Conservation (phyloP, 2,797 vertebrate species). For the Cyclura pinguis region DNA sequence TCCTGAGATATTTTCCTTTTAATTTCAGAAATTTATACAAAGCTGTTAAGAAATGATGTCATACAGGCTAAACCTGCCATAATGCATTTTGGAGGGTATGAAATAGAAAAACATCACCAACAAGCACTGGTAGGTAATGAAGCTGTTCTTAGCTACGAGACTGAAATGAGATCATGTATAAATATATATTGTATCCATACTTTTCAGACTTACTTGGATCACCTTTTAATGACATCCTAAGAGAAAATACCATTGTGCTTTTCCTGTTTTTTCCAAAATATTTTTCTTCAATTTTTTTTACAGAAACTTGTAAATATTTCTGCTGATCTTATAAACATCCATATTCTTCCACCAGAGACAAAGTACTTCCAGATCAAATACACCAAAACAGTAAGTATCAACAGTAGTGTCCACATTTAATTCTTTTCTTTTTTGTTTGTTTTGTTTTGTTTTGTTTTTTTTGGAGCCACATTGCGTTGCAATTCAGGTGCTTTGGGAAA, state of each 20-base stretch:
- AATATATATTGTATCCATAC: background rate
- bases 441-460: background rate
- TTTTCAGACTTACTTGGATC: background rate
- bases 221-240: background rate
- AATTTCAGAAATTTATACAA: conserved; percentile 84
- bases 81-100: conserved; percentile 92
- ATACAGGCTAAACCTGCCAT: conserved; percentile 87
- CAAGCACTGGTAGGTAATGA: conserved; percentile 85
- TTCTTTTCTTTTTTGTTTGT: background rate
- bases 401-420: background rate
- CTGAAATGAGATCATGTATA: conserved; percentile 4
- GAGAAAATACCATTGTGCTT: background rate
- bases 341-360: conserved; percentile 91
- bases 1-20: conserved; percentile 33
- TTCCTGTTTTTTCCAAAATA: background rate
- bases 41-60: conserved; percentile 80
- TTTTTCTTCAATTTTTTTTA: conserved; percentile 51
- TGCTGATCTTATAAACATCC: conserved; percentile 82
- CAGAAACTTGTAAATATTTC: conserved; percentile 93
- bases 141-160: conserved; percentile 23
- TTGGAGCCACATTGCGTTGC: background rate
- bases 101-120: conserved; percentile 83
- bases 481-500: background rate
- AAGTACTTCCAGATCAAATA: conserved; percentile 90
- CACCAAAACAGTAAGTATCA: conserved; percentile 85